These are phyloP conservation scores for Epinephelus lanceolatus DNA, from an alignment of 2,113 vertebrate species.

Conservation along the genomic window DNA sequence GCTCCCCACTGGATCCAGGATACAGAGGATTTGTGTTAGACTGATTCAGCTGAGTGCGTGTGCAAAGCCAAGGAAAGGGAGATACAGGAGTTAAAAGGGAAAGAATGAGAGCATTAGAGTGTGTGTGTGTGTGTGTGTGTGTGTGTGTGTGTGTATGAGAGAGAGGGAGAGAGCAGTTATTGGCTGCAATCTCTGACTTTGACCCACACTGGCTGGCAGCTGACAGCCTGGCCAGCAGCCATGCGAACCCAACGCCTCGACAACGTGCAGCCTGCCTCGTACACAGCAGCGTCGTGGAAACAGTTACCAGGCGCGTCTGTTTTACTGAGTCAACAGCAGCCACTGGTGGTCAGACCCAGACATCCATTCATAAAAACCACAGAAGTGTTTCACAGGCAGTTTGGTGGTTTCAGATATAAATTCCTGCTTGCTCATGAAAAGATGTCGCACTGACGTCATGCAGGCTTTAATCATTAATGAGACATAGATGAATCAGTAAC, in stretches of 20 bases:
- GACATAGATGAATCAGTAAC: neutral
- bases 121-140: constrained; percentile 37
- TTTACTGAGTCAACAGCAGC: constrained; percentile 76
- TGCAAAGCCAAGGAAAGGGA: neutral
- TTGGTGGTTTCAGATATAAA: neutral
- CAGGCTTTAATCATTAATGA: neutral
- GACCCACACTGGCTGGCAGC: constrained; percentile 77
- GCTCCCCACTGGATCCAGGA: constrained; percentile 12
- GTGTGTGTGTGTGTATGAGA: constrained; percentile 26
- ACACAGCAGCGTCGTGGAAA: constrained; percentile 72
- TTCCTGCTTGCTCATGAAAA: neutral
- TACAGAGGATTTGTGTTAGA: constrained; percentile 23
- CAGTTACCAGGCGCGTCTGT: constrained; percentile 58
- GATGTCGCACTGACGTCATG: neutral
- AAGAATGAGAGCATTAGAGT: constrained; percentile 70
- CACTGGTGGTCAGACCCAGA: constrained; percentile 71
- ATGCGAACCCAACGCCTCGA: constrained; percentile 68
- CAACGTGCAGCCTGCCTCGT: constrained; percentile 83
- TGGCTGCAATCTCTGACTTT: constrained; percentile 67
- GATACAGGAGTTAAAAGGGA: constrained; percentile 46
- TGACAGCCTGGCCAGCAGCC: constrained; percentile 76
- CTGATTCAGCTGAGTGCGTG: constrained; percentile 2
- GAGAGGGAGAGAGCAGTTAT: constrained; percentile 41
- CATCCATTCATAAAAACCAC: constrained; percentile 80
- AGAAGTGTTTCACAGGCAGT: neutral